Evolutionary conservation across 1,140 invertebrate species (phyloP), one percentile per base, ranked within the genome.

Genomic region (Wiebesia pumilae): DNA sequence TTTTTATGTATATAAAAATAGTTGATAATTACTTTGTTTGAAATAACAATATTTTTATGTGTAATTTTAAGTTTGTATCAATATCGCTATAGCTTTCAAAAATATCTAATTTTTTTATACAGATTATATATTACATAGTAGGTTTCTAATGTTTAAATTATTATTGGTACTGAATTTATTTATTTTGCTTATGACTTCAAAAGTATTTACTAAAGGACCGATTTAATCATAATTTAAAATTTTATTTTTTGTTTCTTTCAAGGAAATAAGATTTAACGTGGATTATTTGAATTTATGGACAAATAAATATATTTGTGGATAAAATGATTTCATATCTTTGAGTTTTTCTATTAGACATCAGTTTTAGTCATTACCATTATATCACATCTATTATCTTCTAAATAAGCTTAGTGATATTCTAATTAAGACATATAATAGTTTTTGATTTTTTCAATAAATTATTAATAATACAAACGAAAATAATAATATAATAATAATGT

Each of bases 401-500:
- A 75, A 75, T 75, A 43, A 40, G 38, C 71, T 73, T 73, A 27
- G 38, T 73, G 40, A 38, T 43, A 38, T 35, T 75, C 24, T 75
- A 75, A 75, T 75, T 35, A 40, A 43, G 43, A 27, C 38, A n/a
- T 43, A 43, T 43, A 75, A 75, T 75, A 43, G 21, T 75, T n/a
- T 75, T 43, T 75, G 38, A 43, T 75, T 75, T 75, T 38, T 75
- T 75, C 38, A 43, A 24, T 43, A 75, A 75, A 24, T 24, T 75
- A 75, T 43, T 43, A 73, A 73, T 73, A 73, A 75, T 75, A 43
- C 40, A 75, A 43, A 43, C 43, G 40, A 75, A 75, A 43, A 75
- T 43, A 75, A 75, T 75, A 75, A 38, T 75, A 40, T 38, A 75
- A 75, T 75, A 75, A 75, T 75, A 75, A 75, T 75, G 19, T 43